Percentiles rank a stretch among this genome's conserved stretches.
These are phyloP conservation scores for Leptarthrus brevirostris DNA, from an alignment of 2,888 invertebrate genomes.

Conservation along the genomic window DNA sequence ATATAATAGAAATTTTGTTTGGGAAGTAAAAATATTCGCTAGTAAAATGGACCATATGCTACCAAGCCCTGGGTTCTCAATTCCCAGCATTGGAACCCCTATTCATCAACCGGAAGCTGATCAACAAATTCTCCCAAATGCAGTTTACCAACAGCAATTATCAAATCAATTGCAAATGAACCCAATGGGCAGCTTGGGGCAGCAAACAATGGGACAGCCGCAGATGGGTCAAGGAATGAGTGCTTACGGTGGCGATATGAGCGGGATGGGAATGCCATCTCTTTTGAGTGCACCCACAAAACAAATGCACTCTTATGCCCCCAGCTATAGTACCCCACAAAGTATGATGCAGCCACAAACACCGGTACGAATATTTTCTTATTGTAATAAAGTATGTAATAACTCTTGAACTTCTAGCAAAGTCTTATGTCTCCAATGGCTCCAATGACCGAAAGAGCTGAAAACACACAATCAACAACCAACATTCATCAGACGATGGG, in stretches of 20 bases:
- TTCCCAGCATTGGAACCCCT: constrained; percentile 91
- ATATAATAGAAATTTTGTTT: too few species aligned
- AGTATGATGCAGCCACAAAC: constrained; percentile 91
- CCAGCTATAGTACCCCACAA: constrained; percentile 82
- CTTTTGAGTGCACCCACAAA: constrained; percentile 77
- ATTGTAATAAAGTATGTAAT: background rate
- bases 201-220: constrained; percentile 25
- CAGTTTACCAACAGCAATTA: constrained; percentile 80
- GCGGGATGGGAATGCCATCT: constrained; percentile 72
- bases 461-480: constrained; percentile 59
- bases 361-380: constrained; percentile 73
- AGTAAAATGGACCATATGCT: constrained; percentile 88
- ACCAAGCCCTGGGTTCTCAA: constrained; percentile 87
- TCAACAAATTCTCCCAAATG: constrained; percentile 88
- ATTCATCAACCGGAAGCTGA: constrained; percentile 91
- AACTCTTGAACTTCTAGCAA: constrained; percentile 71
- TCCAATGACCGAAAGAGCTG: constrained; percentile 67
- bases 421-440: constrained; percentile 88
- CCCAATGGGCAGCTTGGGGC: constrained; percentile 51
- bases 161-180: constrained; percentile 66
- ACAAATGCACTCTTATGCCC: constrained; percentile 80
- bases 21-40: too few species aligned
- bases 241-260: constrained; percentile 49
- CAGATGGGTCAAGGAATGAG: constrained; percentile 57
- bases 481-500: constrained; percentile 73